Conservation (phyloP, 2,797 vertebrate species). For the Anguilla obscura region DNA sequence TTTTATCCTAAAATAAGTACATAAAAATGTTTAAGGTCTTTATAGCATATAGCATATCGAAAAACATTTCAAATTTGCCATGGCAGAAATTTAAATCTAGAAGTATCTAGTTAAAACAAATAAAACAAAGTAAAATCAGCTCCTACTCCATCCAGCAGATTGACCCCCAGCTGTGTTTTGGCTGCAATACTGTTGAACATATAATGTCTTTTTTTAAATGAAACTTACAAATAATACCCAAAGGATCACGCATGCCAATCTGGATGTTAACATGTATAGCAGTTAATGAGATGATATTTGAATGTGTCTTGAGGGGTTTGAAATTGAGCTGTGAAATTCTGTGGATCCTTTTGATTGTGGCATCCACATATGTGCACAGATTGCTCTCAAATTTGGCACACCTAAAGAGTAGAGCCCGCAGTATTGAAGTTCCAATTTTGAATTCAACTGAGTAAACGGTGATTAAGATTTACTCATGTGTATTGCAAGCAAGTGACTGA, state of each 20-base stretch:
- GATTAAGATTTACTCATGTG: neutral
- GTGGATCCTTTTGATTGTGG: neutral
- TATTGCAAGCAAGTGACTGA: neutral
- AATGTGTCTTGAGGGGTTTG: neutral
- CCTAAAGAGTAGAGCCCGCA: neutral
- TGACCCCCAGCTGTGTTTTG: too few species aligned
- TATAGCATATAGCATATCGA: neutral
- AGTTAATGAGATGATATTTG: neutral
- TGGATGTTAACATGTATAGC: neutral
- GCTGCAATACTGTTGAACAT: neutral
- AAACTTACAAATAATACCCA: neutral
- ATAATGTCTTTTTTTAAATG: neutral
- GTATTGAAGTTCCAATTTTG: neutral
- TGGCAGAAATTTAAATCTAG: neutral
- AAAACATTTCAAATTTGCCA: neutral
- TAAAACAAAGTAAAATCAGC: too few species aligned
- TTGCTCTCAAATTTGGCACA: neutral
- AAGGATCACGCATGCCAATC: neutral
- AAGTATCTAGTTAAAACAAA: neutral
- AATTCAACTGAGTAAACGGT: neutral
- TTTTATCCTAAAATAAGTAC: too few species aligned
- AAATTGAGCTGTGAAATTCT: conserved; percentile 8
- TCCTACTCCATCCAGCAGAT: too few species aligned
- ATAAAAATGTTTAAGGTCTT: neutral
- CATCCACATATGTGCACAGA: neutral